Evolutionary conservation across 2,888 invertebrate species (phyloP).

Genomic region (Lithophane semibrunnea): DNA sequence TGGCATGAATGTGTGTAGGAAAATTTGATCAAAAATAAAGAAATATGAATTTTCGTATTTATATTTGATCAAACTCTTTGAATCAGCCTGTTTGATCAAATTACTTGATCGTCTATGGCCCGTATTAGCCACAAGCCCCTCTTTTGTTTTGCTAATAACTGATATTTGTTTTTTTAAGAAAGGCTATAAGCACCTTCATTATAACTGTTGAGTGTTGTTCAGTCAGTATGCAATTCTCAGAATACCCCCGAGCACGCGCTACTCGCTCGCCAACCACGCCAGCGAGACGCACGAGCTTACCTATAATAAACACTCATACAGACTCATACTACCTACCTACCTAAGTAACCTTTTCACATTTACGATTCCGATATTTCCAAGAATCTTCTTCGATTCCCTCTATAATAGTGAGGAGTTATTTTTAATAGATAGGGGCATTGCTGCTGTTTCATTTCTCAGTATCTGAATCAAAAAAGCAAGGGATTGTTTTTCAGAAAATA

Average conservation of each 20-base stretch:
- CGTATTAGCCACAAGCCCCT: background rate
- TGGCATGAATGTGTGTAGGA: too few relatives aligned
- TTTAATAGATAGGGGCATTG: conserved; percentile 70
- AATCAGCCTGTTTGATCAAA: too few relatives aligned
- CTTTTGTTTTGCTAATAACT: conserved; percentile 9
- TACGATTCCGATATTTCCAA: conserved; percentile 83
- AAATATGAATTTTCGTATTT: too few relatives aligned
- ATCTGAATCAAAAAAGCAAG: conserved; percentile 68
- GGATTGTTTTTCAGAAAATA: conserved; percentile 66
- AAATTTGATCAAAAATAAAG: too few relatives aligned
- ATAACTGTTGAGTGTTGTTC: conserved; percentile 77
- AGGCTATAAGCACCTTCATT: conserved; percentile 39
- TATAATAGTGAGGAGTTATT: conserved; percentile 71
- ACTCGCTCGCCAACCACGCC: conserved; percentile 66
- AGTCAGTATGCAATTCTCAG: conserved; percentile 81
- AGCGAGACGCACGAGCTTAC: conserved; percentile 50
- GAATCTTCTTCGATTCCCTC: conserved; percentile 78
- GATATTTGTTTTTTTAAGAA: conserved; percentile 18
- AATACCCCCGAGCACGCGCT: conserved; percentile 85
- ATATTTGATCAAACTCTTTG: too few relatives aligned
- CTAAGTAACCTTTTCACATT: conserved; percentile 81
- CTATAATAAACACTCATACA: conserved; percentile 65
- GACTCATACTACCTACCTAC: conserved; percentile 50
- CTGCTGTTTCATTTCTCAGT: conserved; percentile 66
- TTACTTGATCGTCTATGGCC: too few relatives aligned